Conservation (phyloP, 2,113 vertebrate species). For the Ramphastos sulfuratus region DNA sequence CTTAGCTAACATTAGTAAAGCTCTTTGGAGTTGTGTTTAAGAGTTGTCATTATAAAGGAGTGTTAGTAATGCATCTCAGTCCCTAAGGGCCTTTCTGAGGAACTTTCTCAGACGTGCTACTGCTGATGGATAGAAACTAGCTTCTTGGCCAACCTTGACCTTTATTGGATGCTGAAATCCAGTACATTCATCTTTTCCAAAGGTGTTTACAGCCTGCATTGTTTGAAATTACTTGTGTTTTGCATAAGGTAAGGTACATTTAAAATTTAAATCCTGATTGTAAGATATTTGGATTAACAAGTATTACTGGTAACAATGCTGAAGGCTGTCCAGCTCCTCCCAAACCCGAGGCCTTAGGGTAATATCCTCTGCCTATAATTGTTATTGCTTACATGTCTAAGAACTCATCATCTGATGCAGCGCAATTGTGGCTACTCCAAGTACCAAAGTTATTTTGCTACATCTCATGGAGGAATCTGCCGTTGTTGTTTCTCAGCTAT, state of each 20-base stretch:
- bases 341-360: background rate
- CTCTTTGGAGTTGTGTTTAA: background rate
- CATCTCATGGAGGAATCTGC: background rate
- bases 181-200: background rate
- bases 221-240: slow-evolving; percentile 10
- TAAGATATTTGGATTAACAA: slow-evolving; percentile 20
- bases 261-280: slow-evolving; percentile 6
- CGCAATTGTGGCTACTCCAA: background rate
- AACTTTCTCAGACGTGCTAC: background rate
- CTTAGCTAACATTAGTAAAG: background rate
- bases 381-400: background rate
- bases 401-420: background rate
- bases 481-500: background rate
- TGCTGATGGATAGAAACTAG: background rate
- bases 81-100: background rate
- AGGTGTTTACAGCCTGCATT: background rate
- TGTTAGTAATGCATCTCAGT: accelerated
- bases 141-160: background rate
- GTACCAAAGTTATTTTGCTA: background rate
- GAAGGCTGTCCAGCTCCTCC: slow-evolving; percentile 17
- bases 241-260: background rate
- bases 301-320: slow-evolving; percentile 25
- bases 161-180: background rate
- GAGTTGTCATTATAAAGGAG: background rate
- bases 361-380: background rate